phyloP scores from a whole-genome alignment of 1,140 invertebrate genomes.

The Zaprionus taronus region DNA sequence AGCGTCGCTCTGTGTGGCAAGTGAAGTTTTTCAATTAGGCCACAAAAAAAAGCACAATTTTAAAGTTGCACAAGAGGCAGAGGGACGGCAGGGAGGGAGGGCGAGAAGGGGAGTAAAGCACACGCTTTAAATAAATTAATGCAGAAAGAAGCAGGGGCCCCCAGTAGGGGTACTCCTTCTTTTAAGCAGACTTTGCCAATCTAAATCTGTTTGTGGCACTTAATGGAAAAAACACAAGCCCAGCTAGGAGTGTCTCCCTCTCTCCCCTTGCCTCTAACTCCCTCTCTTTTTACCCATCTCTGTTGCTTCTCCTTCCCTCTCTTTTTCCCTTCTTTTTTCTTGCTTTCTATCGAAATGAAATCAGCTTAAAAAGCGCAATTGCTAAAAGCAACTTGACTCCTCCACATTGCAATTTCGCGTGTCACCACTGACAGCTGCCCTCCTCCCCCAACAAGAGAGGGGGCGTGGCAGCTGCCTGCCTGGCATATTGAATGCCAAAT shows the following conservation, averaged over 20 bases:
- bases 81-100: neutral
- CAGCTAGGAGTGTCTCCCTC: neutral
- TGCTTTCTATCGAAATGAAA: constrained; percentile 56
- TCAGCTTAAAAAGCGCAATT: constrained; percentile 64
- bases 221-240: neutral
- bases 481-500: constrained; percentile 71
- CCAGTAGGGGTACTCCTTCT: no score
- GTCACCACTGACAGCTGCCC: constrained; percentile 34
- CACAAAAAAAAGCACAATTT: constrained; percentile 30
- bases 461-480: constrained; percentile 1
- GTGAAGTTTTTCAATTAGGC: constrained; percentile 68
- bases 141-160: neutral
- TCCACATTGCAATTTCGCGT: constrained; percentile 50
- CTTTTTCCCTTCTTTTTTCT: neutral
- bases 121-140: constrained; percentile 5
- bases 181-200: neutral
- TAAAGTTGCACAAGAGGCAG: neutral
- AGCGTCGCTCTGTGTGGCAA: neutral
- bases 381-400: constrained; percentile 64
- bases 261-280: neutral
- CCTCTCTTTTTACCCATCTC: neutral
- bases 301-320: neutral
- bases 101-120: neutral
- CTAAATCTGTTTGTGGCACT: constrained; percentile 2
- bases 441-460: neutral